phyloP scores from a whole-genome alignment of 2,888 invertebrate species.

The Elmis aenea region DNA sequence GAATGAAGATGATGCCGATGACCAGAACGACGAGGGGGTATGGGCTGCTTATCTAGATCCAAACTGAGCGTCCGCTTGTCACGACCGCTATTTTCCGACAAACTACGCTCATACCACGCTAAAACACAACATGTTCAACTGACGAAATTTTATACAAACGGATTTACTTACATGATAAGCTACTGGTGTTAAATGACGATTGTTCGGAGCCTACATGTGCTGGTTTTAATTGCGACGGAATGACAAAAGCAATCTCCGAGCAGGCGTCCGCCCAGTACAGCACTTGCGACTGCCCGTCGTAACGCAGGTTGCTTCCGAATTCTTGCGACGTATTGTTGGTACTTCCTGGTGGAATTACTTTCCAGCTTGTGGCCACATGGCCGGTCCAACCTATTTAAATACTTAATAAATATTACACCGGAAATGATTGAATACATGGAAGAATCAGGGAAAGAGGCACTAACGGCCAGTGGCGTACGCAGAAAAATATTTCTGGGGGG shows the following conservation, averaged over 20 bases:
- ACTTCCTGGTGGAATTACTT: conserved; percentile 30
- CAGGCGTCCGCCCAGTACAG: conserved; percentile 95
- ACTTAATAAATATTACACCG: no score
- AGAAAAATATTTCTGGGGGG: no score
- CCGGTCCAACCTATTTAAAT: conserved; percentile 73
- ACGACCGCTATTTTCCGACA: conserved; percentile 44
- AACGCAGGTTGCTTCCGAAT: conserved; percentile 65
- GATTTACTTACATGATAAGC: conserved; percentile 37
- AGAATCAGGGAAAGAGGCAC: no score
- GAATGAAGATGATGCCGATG: conserved; percentile 53
- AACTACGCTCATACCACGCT: conserved; percentile 55
- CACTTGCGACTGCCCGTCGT: conserved; percentile 79
- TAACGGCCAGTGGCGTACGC: no score
- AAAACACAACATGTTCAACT: conserved; percentile 14
- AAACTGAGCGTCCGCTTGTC: conserved; percentile 68
- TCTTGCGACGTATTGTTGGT: conserved; percentile 31
- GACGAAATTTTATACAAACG: conserved; percentile 2
- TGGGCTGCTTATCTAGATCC: conserved; percentile 63
- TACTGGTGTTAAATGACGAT: conserved; percentile 32
- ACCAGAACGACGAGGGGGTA: conserved; percentile 52
- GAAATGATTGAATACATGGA: no score
- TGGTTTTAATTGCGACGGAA: conserved; percentile 58
- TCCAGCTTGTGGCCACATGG: conserved; percentile 81
- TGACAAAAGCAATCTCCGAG: conserved; percentile 92
- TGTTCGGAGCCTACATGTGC: conserved; percentile 26